A percentile compares a stretch with the other conserved stretches of the same genome.
Conservation (phyloP, 2,888 invertebrate species). For the Magallana nippona region DNA sequence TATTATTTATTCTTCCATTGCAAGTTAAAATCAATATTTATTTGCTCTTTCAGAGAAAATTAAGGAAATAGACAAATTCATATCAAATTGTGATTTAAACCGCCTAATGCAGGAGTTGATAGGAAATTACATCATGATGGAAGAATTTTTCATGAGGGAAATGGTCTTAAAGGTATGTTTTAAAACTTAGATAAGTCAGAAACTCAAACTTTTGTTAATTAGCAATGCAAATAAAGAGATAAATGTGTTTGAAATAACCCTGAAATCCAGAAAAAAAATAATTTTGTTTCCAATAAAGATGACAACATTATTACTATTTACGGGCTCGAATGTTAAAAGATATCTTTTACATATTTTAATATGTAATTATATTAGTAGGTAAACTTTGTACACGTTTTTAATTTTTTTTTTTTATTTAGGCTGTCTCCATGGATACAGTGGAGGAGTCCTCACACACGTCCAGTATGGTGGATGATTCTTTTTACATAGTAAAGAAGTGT, state of each 20-base stretch:
- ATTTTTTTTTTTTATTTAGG: conserved; percentile 67
- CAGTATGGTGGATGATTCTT: conserved; percentile 97
- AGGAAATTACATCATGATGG: conserved; percentile 93
- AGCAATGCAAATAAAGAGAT: no score
- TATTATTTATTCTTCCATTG: conserved; percentile 6
- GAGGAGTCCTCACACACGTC: conserved; percentile 84
- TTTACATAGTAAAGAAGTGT: conserved; percentile 97
- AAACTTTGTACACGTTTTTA: not conserved
- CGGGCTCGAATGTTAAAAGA: no score
- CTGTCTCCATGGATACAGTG: conserved; percentile 79
- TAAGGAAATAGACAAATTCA: conserved; percentile 82
- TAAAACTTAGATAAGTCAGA: no score
- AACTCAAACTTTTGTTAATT: no score
- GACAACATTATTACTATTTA: no score
- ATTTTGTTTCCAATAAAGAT: no score
- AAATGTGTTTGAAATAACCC: no score
- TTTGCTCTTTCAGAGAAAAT: conserved; percentile 53
- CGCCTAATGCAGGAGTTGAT: conserved; percentile 83
- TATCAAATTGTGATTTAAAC: conserved; percentile 84
- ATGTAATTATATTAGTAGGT: not conserved
- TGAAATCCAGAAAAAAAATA: no score
- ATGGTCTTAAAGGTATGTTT: conserved; percentile 91
- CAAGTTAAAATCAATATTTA: not conserved
- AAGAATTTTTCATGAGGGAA: conserved; percentile 96
- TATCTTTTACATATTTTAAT: not conserved